These are phyloP conservation scores for Dermolepida albohirtum DNA, from an alignment of 2,888 invertebrate species.

Conservation along the genomic window DNA sequence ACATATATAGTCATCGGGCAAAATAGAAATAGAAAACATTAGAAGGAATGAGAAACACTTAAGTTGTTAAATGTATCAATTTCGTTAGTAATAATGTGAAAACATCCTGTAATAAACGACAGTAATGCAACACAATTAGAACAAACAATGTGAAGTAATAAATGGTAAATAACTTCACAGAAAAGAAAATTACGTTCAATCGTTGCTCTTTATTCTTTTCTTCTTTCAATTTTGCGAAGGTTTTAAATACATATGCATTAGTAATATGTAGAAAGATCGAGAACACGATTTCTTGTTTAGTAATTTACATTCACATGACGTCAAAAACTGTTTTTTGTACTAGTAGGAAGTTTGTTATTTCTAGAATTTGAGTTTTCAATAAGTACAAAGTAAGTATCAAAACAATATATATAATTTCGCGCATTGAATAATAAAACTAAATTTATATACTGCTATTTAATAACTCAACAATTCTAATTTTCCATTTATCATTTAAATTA, in stretches of 20 bases:
- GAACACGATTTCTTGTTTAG: too few relatives aligned
- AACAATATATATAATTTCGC: too few relatives aligned
- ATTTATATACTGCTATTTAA: too few relatives aligned
- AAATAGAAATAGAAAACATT: conserved; percentile 30
- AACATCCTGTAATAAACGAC: conserved; percentile 34
- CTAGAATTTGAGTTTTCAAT: too few relatives aligned
- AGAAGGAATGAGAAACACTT: conserved; percentile 24
- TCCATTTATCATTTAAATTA: too few relatives aligned
- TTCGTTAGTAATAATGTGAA: conserved; percentile 28
- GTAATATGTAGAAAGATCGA: too few relatives aligned
- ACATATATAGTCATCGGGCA: conserved; percentile 26
- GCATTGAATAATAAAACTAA: too few relatives aligned
- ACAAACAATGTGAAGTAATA: conserved; percentile 37
- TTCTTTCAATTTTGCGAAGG: background rate
- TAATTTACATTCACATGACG: too few relatives aligned
- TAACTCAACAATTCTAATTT: too few relatives aligned
- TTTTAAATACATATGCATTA: background rate
- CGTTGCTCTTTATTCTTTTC: background rate
- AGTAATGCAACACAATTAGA: conserved; percentile 32
- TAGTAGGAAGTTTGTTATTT: too few relatives aligned
- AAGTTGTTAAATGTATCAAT: conserved; percentile 32
- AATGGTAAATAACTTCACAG: conserved; percentile 28
- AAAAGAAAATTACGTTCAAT: conserved; percentile 9
- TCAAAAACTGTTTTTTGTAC: too few relatives aligned
- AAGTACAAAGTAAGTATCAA: too few relatives aligned